A percentile compares a stretch with the other conserved stretches of the same genome.
Evolutionary conservation across 1,140 invertebrate species (phyloP).

Genomic region (Caenorhabditis remanei): DNA sequence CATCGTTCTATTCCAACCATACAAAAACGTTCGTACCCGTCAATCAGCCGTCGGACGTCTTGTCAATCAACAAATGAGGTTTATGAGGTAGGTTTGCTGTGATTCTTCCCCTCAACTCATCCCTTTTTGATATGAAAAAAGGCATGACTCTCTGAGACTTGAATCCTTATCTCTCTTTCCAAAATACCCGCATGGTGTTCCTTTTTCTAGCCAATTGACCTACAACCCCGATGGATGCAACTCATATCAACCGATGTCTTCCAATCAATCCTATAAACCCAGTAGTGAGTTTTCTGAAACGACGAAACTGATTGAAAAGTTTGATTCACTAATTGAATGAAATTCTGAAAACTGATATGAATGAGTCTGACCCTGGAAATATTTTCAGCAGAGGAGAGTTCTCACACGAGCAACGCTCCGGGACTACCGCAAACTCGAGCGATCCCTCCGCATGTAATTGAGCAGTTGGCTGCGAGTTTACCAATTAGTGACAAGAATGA

Average conservation of each 20-base stretch:
- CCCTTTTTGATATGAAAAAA: not conserved
- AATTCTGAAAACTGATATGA: not conserved
- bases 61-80: constrained; percentile 78
- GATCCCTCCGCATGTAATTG: constrained; percentile 56
- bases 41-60: constrained; percentile 77
- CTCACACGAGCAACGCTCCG: constrained; percentile 57
- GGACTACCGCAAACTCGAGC: constrained; percentile 36
- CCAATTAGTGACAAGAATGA: constrained; percentile 34
- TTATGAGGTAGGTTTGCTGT: constrained; percentile 74
- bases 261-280: constrained; percentile 62
- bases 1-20: constrained; percentile 83
- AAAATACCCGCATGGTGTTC: constrained; percentile 10
- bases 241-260: constrained; percentile 53
- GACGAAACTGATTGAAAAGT: not conserved
- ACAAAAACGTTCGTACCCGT: constrained; percentile 82
- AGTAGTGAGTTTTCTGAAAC: constrained; percentile 57
- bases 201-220: constrained; percentile 63
- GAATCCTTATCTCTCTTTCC: not conserved
- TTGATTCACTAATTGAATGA: not conserved
- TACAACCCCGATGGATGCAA: constrained; percentile 59
- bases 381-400: constrained; percentile 64
- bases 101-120: not conserved
- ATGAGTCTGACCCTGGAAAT: not conserved
- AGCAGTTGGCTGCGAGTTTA: constrained; percentile 42
- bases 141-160: not conserved